Percentiles rank a stretch among this genome's conserved stretches.
Conservation (phyloP, 2,113 vertebrate genomes). For the Laterallus jamaicensis region DNA sequence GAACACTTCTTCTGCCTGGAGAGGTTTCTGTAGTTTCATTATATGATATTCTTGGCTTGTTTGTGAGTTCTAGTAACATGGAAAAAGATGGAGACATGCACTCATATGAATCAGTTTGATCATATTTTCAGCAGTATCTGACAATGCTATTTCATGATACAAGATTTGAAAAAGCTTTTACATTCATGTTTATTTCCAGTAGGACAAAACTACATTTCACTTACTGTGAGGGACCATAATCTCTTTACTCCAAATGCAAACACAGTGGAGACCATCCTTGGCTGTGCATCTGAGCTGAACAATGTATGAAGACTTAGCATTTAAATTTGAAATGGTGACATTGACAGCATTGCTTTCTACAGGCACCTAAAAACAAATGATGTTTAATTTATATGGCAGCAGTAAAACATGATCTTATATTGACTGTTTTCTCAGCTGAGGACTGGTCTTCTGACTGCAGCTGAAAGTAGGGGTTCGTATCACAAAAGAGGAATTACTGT, state of each 20-base stretch:
- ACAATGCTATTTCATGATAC: not conserved
- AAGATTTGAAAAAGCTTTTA: not conserved
- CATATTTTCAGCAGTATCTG: not conserved
- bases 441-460: not conserved
- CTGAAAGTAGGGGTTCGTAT: not conserved
- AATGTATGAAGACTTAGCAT: slow-evolving; percentile 28
- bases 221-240: slow-evolving; percentile 64
- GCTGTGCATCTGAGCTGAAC: slow-evolving; percentile 51
- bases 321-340: slow-evolving; percentile 40
- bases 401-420: not conserved
- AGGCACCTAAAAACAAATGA: slow-evolving; percentile 16
- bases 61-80: slow-evolving; percentile 8
- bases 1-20: slow-evolving; percentile 49
- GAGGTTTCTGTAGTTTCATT: slow-evolving; percentile 19
- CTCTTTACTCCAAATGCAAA: slow-evolving; percentile 59
- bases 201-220: not conserved
- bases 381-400: not conserved
- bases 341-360: not conserved
- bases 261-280: not conserved
- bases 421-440: not conserved
- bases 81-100: not conserved
- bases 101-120: not conserved
- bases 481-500: not conserved
- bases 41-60: slow-evolving; percentile 49
- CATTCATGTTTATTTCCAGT: not conserved